Conservation (phyloP, 2,113 vertebrate species). For the Urocynchramus pylzowi region DNA sequence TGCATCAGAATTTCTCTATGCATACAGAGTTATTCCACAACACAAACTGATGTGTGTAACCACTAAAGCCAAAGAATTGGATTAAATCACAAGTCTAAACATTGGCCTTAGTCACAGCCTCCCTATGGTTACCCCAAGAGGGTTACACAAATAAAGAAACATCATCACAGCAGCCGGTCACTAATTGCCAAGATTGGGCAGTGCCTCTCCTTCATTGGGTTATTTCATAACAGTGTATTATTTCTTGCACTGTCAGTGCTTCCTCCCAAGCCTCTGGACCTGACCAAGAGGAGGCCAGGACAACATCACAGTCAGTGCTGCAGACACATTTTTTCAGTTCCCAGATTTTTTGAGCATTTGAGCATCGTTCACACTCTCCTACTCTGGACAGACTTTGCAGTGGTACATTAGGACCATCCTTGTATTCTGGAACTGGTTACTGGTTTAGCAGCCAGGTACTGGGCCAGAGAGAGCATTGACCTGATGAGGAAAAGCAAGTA, state of each 20-base stretch:
- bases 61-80: neutral
- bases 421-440: neutral
- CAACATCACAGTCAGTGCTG: neutral
- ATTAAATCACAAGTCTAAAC: neutral
- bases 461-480: neutral
- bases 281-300: neutral
- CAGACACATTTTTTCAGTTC: neutral
- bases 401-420: no score
- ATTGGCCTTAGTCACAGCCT: neutral
- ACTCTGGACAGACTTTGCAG: neutral
- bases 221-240: neutral
- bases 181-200: neutral
- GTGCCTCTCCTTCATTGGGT: neutral
- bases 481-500: neutral
- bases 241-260: neutral
- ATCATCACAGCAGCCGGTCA: neutral
- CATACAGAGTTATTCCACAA: neutral
- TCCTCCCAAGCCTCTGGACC: neutral
- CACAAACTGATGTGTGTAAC: neutral
- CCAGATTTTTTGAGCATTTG: neutral
- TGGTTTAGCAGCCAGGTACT: neutral
- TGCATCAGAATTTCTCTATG: neutral
- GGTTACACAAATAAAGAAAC: constrained; percentile 38
- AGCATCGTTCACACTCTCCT: neutral
- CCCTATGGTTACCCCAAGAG: neutral